Evolutionary conservation across 2,888 invertebrate species (phyloP).

Genomic region (Eilema griseolum): DNA sequence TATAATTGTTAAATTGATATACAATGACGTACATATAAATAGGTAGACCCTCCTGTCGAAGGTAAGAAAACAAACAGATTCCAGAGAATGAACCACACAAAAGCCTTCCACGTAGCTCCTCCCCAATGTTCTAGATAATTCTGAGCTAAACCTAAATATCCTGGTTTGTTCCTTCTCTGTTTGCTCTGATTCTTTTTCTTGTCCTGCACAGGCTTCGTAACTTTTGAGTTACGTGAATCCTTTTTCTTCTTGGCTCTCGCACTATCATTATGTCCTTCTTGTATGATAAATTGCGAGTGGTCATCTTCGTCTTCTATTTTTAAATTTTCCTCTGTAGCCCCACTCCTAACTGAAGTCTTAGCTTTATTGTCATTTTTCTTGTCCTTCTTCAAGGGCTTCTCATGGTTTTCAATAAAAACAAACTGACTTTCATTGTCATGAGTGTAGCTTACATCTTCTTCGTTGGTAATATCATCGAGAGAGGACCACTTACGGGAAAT

Average conservation of each 20-base stretch:
- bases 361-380: conserved; percentile 70
- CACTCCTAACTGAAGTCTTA: conserved; percentile 66
- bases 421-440: conserved; percentile 78
- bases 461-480: conserved; percentile 83
- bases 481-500: conserved; percentile 88
- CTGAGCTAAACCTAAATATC: conserved; percentile 78
- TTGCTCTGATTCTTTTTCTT: conserved; percentile 84
- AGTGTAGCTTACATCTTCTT: conserved; percentile 70
- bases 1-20: too few species aligned
- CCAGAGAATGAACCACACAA: conserved; percentile 93
- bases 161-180: conserved; percentile 75
- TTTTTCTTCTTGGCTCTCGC: conserved; percentile 80
- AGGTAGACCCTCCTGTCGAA: too few species aligned
- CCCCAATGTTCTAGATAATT: conserved; percentile 86
- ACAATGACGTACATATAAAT: too few species aligned
- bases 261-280: conserved; percentile 72
- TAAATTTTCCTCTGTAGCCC: conserved; percentile 65
- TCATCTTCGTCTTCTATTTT: conserved; percentile 73
- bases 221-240: conserved; percentile 76
- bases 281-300: conserved; percentile 70
- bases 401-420: conserved; percentile 79
- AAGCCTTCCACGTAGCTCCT: conserved; percentile 87
- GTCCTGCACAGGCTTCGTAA: conserved; percentile 71
- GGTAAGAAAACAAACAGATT: too few species aligned
- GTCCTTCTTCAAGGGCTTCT: conserved; percentile 77